Percentiles rank a stretch among this genome's conserved stretches.
Conservation (phyloP, 2,113 vertebrate species). For the Pangasianodon gigas region DNA sequence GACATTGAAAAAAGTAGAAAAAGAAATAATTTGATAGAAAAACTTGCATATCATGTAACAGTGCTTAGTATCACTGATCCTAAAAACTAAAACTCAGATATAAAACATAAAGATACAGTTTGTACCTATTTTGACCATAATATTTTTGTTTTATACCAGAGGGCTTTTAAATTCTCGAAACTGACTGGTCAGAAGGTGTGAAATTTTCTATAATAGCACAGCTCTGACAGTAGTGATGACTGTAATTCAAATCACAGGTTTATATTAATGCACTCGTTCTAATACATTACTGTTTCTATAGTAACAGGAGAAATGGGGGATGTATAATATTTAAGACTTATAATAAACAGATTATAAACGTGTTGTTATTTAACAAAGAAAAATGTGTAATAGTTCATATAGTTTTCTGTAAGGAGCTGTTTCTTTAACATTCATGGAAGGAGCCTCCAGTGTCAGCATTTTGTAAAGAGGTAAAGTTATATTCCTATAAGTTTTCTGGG, state of each 20-base stretch:
- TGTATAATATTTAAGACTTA: neutral
- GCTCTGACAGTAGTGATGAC: neutral
- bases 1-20: neutral
- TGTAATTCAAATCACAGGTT: neutral
- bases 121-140: neutral
- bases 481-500: neutral
- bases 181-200: neutral
- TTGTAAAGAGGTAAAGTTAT: neutral
- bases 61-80: neutral
- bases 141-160: neutral
- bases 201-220: neutral
- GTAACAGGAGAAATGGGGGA: neutral
- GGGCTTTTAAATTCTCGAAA: neutral
- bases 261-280: neutral
- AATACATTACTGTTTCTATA: neutral
- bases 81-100: neutral
- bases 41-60: neutral
- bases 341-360: neutral
- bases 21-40: neutral
- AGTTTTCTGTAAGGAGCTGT: neutral
- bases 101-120: neutral
- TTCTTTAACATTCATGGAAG: no score
- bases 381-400: neutral
- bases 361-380: neutral
- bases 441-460: neutral